Evolutionary conservation across 2,113 vertebrate species (phyloP), one percentile per base, ranked within the genome.

Genomic region (Mormyrus lacerda): DNA sequence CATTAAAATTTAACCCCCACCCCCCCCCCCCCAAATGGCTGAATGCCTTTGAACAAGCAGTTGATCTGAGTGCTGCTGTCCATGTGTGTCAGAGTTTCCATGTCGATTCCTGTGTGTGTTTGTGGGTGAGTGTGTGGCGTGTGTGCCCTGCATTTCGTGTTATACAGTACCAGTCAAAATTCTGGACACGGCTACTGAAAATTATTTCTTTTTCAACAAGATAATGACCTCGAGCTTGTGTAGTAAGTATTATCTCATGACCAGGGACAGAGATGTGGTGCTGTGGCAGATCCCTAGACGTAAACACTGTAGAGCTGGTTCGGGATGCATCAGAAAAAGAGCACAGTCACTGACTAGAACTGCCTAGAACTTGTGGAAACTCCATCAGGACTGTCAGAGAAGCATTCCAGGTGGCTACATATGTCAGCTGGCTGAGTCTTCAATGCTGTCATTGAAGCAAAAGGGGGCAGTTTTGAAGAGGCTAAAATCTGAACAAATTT

Each of bases 1-100:
- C 73, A 91, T 91, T 21, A 90, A 90, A 91, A 84, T 89, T 90
- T 91, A 88, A 90, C 47, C 53, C 1, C 50, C 42, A 69, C 39
- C 21, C 17, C 31, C 73, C 42, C 45, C 24, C 42, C 21, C 19
- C 21, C 2, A 21, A 58, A 42, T 55, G 86, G 8, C 69, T 31
- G 35, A 53, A 53, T 11, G n/a, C 61, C 88, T 88, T 88, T 88
- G 65, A 88, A 76, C 65, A 35, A 27, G 47, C 88, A 76, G 42
- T 21, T 42, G 21, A 51, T 15, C 4, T 1, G 84, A 58, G 87
- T 58, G 76, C 21, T 42, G 61, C 73, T 85, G 89, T 91, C 69
- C 90, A 73, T 85, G 24, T 84, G 65, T 79, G 83, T 13, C 44
- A 90, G 90, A 27, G 61, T 65, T 24, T 87, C 44, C 50, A 87